Conservation (phyloP, 1,140 invertebrate genomes). For the Diabrotica undecimpunctata region DNA sequence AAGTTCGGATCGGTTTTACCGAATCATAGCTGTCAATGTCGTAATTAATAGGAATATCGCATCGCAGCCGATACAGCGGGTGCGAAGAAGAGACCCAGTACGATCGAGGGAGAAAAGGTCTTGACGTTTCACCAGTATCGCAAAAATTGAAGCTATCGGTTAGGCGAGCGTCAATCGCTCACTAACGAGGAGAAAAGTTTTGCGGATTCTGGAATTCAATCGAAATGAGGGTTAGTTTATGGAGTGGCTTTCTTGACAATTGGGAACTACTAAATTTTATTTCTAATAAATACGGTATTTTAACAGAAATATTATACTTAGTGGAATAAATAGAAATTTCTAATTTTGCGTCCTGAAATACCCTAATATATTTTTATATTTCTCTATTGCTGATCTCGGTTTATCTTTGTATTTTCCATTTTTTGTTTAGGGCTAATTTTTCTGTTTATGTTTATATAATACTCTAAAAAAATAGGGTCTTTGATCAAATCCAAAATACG, state of each 20-base stretch:
- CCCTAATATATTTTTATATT: too few relatives aligned
- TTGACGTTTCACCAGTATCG: neutral
- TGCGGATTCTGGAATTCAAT: neutral
- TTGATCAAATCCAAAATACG: too few relatives aligned
- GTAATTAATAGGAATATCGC: conserved; percentile 6
- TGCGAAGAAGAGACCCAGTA: neutral
- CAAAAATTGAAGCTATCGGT: conserved; percentile 12
- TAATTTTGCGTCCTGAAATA: too few relatives aligned
- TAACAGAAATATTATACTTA: too few relatives aligned
- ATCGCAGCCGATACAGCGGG: neutral
- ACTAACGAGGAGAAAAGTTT: neutral
- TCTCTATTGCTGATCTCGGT: too few relatives aligned
- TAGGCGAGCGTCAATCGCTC: conserved; percentile 9
- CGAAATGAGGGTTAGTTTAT: neutral
- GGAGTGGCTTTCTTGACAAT: neutral
- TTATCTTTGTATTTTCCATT: too few relatives aligned
- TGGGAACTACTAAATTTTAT: neutral
- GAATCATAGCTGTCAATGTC: conserved; percentile 7
- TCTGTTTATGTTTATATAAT: too few relatives aligned
- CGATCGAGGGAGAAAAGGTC: neutral
- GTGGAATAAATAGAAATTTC: too few relatives aligned
- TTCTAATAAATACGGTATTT: neutral
- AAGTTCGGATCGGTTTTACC: conserved; percentile 7
- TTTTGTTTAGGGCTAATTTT: too few relatives aligned
- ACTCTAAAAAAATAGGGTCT: too few relatives aligned